Conservation (phyloP, 53 echinoderm and acorn worm genomes). For the Holothuria leucospilota region DNA sequence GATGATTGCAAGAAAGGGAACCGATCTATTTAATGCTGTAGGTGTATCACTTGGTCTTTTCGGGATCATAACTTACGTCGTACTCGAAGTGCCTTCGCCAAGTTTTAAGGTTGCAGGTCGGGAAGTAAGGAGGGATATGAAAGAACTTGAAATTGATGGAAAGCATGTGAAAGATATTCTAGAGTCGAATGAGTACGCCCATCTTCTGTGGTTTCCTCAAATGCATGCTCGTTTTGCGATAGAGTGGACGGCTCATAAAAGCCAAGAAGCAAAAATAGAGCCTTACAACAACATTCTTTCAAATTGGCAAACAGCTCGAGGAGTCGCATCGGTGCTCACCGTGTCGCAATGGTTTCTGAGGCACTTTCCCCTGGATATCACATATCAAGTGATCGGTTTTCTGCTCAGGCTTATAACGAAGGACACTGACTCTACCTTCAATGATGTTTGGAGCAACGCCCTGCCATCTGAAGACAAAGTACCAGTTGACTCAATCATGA, state of each 20-base stretch:
- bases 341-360: not conserved
- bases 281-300: not conserved
- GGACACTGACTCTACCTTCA: not conserved
- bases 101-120: not conserved
- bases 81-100: not conserved
- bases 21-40: constrained; percentile 12
- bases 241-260: not conserved
- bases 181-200: not conserved
- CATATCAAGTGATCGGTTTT: not conserved
- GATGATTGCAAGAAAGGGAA: not conserved
- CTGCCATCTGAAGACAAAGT: constrained; percentile 17
- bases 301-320: too few species aligned
- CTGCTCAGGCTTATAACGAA: not conserved
- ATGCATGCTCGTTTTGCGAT: not conserved
- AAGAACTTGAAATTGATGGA: not conserved
- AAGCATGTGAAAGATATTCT: not conserved
- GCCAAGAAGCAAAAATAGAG: not conserved
- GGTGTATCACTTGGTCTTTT: constrained; percentile 26
- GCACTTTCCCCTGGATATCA: not conserved
- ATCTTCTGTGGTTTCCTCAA: not conserved
- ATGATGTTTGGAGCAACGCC: constrained; percentile 2
- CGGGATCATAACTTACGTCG: constrained; percentile 11
- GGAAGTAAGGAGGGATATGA: not conserved
- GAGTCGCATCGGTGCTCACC: not conserved
- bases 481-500: not conserved